Evolutionary conservation across 2,113 vertebrate genomes (phyloP).

Genomic region (Cettia cetti): DNA sequence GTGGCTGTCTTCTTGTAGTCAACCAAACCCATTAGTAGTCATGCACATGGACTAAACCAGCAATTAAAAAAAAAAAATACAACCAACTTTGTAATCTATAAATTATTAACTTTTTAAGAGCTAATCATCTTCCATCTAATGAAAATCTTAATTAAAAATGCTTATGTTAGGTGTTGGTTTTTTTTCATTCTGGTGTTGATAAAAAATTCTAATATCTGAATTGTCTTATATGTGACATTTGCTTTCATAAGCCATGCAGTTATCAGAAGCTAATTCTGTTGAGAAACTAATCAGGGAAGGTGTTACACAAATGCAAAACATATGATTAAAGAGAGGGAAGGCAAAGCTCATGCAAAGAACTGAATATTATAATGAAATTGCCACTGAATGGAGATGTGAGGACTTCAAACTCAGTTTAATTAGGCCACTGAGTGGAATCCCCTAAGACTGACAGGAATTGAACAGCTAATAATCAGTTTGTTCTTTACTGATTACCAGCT

Average conservation of each 20-base stretch:
- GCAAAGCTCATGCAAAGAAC: slow-evolving; percentile 74
- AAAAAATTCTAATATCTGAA: slow-evolving; percentile 66
- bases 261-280: slow-evolving; percentile 81
- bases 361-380: slow-evolving; percentile 74
- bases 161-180: neutral
- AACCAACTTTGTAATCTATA: neutral
- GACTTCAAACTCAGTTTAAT: slow-evolving; percentile 80
- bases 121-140: slow-evolving; percentile 1
- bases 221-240: slow-evolving; percentile 77
- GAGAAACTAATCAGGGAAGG: slow-evolving; percentile 85
- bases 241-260: slow-evolving; percentile 74
- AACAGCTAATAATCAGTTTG: slow-evolving; percentile 92
- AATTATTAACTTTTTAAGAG: neutral
- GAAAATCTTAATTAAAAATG: slow-evolving; percentile 65
- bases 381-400: slow-evolving; percentile 79
- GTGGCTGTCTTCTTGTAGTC: neutral
- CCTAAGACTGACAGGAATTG: slow-evolving; percentile 82
- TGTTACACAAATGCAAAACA: slow-evolving; percentile 82
- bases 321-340: slow-evolving; percentile 80
- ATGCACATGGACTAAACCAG: neutral
- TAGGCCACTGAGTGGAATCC: slow-evolving; percentile 83
- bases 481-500: slow-evolving; percentile 91
- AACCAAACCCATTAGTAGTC: neutral
- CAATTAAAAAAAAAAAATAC: neutral
- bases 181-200: slow-evolving; percentile 35